phyloP scores from a whole-genome alignment of 2,888 invertebrate genomes.

The Apocheima hispidaria region DNA sequence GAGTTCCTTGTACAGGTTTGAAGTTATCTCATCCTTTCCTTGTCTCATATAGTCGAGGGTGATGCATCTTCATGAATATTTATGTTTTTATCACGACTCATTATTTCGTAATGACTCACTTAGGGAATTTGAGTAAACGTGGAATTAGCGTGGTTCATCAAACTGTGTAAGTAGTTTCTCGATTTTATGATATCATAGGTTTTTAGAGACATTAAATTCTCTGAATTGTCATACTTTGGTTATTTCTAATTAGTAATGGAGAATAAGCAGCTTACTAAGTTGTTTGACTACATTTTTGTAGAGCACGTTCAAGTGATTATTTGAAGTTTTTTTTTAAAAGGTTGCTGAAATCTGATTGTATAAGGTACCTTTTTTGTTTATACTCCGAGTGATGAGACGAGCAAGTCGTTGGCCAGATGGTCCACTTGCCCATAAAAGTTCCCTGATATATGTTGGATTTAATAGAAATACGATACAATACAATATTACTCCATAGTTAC shows the following conservation, averaged over 20 bases:
- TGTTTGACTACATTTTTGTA: not conserved
- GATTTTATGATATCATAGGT: conserved; percentile 15
- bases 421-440: too few species aligned
- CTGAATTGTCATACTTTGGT: not conserved
- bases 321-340: too few species aligned
- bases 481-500: too few species aligned
- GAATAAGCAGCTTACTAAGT: not conserved
- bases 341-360: too few species aligned
- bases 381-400: too few species aligned
- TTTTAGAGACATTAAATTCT: not conserved
- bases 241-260: not conserved
- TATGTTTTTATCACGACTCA: not conserved
- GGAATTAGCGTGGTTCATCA: not conserved
- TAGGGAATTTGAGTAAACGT: not conserved
- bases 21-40: not conserved
- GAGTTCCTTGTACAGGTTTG: not conserved
- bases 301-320: too few species aligned
- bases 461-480: too few species aligned
- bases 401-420: too few species aligned
- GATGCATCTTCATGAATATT: conserved; percentile 3
- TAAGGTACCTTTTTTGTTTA: too few species aligned
- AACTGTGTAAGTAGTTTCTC: not conserved
- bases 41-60: not conserved
- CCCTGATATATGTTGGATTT: too few species aligned
- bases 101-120: conserved; percentile 16